These are phyloP conservation scores for Scaptomyza caliginosa DNA, from an alignment of 2,888 invertebrate genomes.

Conservation along the genomic window DNA sequence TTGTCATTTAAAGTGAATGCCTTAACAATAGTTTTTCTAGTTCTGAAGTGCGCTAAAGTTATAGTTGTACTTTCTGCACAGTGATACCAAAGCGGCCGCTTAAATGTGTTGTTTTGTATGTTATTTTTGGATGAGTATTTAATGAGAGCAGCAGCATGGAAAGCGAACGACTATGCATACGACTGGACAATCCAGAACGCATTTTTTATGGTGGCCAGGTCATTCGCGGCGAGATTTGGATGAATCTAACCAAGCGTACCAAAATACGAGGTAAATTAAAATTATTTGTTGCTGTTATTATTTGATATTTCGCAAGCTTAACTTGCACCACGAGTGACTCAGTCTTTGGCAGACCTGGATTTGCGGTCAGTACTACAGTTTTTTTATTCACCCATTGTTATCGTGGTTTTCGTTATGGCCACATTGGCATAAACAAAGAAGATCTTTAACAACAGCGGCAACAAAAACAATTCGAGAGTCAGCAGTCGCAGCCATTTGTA, in stretches of 20 bases:
- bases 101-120: slow-evolving; percentile 61
- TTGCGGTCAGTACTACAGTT: slow-evolving; percentile 34
- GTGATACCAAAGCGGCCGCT: slow-evolving; percentile 56
- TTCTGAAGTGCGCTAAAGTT: slow-evolving; percentile 19
- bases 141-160: slow-evolving; percentile 74
- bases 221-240: slow-evolving; percentile 82
- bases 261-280: slow-evolving; percentile 82
- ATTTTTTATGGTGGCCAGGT: slow-evolving; percentile 82
- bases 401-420: slow-evolving; percentile 57
- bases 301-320: slow-evolving; percentile 31
- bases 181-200: slow-evolving; percentile 81
- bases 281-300: slow-evolving; percentile 10
- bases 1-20: slow-evolving; percentile 2
- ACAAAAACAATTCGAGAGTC: slow-evolving; percentile 13
- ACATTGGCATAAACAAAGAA: slow-evolving; percentile 75
- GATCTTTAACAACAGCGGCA: slow-evolving; percentile 34
- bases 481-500: slow-evolving; percentile 34
- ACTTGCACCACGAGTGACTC: slow-evolving; percentile 62
- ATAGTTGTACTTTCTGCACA: slow-evolving; percentile 49
- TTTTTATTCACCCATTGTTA: slow-evolving; percentile 51
- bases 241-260: slow-evolving; percentile 82
- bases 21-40: not conserved
- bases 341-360: slow-evolving; percentile 23
- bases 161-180: slow-evolving; percentile 82
- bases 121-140: slow-evolving; percentile 74